Evolutionary conservation across 2,797 vertebrate genomes (phyloP).

Genomic region (Girardinus metallicus): DNA sequence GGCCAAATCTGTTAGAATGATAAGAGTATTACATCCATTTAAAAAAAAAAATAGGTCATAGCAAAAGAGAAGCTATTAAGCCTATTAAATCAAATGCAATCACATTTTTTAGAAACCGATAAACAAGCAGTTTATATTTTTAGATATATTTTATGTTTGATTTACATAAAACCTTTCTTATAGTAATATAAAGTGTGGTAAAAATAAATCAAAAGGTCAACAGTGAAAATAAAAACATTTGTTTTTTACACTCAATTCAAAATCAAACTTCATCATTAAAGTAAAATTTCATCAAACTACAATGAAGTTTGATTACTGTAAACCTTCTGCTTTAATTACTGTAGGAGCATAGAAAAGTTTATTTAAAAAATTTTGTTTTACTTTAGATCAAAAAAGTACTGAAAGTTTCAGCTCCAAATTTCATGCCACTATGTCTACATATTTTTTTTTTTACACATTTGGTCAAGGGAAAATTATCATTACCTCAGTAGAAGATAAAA

Average conservation of each 20-base stretch:
- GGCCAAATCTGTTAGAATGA: slow-evolving; percentile 3
- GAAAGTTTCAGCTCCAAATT: neutral
- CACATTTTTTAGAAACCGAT: neutral
- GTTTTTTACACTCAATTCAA: slow-evolving; percentile 7
- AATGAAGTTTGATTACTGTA: neutral
- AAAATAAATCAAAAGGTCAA: neutral
- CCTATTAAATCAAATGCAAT: neutral
- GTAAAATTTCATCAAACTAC: neutral
- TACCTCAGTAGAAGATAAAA: neutral
- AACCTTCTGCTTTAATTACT: neutral
- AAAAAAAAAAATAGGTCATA: slow-evolving; percentile 4
- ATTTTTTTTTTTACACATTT: neutral
- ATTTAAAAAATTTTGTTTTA: neutral
- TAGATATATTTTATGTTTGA: neutral
- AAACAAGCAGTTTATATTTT: neutral
- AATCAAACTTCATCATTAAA: neutral
- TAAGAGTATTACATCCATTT: slow-evolving; percentile 9
- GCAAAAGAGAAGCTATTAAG: neutral
- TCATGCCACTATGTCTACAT: too few relatives aligned
- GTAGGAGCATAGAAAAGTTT: neutral
- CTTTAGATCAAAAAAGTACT: neutral
- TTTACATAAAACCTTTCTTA: neutral
- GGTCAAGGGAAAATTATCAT: neutral
- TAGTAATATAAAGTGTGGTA: neutral
- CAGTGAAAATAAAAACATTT: slow-evolving; percentile 22